These are phyloP conservation scores for Oryzaephilus surinamensis DNA, from an alignment of 1,140 invertebrate species.

Conservation along the genomic window DNA sequence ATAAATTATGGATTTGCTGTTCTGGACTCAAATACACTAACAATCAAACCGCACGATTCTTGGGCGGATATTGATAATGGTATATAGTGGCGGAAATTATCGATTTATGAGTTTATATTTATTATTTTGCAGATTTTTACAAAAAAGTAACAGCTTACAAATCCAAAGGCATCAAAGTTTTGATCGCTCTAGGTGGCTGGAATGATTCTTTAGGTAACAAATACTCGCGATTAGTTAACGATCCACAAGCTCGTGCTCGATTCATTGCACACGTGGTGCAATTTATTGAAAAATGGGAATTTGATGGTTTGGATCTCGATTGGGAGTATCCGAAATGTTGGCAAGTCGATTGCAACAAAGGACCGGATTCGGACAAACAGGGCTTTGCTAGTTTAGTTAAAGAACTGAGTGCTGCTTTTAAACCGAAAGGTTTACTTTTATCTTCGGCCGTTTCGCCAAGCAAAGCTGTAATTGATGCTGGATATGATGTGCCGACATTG, in stretches of 20 bases:
- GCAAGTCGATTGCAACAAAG: slow-evolving; percentile 70
- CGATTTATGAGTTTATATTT: not conserved
- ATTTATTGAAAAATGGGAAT: slow-evolving; percentile 53
- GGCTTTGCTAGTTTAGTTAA: slow-evolving; percentile 58
- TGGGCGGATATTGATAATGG: slow-evolving; percentile 58
- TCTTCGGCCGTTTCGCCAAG: slow-evolving; percentile 78
- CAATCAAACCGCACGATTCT: slow-evolving; percentile 48
- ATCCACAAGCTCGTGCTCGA: slow-evolving; percentile 39
- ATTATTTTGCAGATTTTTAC: slow-evolving; percentile 45
- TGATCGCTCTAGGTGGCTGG: slow-evolving; percentile 61
- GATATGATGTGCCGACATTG: slow-evolving; percentile 64
- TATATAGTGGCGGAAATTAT: slow-evolving; percentile 23
- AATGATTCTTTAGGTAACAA: slow-evolving; percentile 55
- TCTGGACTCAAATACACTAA: slow-evolving; percentile 43
- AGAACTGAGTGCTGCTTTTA: slow-evolving; percentile 61
- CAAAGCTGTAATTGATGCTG: slow-evolving; percentile 67
- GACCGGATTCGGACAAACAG: slow-evolving; percentile 63
- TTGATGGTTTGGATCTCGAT: slow-evolving; percentile 59
- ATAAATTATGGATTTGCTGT: slow-evolving; percentile 64
- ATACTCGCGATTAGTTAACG: slow-evolving; percentile 50
- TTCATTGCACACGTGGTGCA: slow-evolving; percentile 49
- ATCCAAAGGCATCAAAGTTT: slow-evolving; percentile 51
- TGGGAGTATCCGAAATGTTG: slow-evolving; percentile 65
- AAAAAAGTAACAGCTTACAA: slow-evolving; percentile 47
- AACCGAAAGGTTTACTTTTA: slow-evolving; percentile 55